Evolutionary conservation across 2,797 vertebrate species (phyloP).

Genomic region (Oreortyx pictus): DNA sequence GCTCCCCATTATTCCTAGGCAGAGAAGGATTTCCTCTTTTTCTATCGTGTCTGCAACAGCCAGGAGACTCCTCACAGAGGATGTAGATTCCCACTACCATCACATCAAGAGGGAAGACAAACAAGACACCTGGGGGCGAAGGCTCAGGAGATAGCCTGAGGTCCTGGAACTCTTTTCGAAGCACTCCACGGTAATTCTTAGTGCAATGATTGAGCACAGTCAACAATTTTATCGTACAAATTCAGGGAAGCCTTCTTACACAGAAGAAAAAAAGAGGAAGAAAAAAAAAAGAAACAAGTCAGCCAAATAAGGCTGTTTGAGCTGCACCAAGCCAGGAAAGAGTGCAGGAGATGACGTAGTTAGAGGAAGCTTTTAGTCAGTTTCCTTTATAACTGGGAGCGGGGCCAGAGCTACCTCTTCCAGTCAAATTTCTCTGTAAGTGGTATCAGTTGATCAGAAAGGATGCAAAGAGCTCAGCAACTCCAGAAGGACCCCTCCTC

Average conservation of each 20-base stretch:
- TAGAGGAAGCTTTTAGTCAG: conserved; percentile 94
- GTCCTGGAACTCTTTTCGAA: neutral
- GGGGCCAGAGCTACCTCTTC: conserved; percentile 76
- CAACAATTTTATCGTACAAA: conserved; percentile 68
- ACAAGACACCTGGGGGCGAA: rapidly evolving
- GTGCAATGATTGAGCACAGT: conserved; percentile 49
- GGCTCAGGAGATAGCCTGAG: neutral
- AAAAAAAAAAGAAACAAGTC: neutral
- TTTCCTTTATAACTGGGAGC: conserved; percentile 84
- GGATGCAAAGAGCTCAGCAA: neutral
- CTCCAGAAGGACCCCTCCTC: neutral
- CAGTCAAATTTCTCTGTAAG: conserved; percentile 6
- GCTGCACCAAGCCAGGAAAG: conserved; percentile 83
- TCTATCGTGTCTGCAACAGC: neutral
- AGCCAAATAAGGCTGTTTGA: conserved; percentile 71
- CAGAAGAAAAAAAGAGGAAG: neutral
- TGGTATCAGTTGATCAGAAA: neutral
- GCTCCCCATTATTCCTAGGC: neutral
- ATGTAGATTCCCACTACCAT: neutral
- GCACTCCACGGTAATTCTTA: neutral
- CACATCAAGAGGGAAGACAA: neutral
- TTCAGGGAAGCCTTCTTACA: conserved; percentile 33
- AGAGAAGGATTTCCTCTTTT: conserved; percentile 20
- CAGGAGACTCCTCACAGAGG: neutral
- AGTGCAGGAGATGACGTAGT: conserved; percentile 90